Base-by-base conservation (phyloP, 2,113 vertebrate species). In the Lophura nycthemera region DNA sequence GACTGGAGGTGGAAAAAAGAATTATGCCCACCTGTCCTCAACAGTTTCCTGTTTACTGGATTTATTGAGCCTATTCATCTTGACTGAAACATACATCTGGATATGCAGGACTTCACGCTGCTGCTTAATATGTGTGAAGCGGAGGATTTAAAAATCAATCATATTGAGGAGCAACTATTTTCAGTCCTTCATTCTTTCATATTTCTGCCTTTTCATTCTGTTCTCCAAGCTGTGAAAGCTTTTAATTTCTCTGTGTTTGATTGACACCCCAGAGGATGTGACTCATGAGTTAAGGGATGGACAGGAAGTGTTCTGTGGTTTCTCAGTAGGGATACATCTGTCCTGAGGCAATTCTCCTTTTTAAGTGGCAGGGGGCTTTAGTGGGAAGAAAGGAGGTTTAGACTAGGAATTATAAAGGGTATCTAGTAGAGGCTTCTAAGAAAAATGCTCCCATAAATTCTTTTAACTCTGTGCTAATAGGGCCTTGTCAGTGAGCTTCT, bases 291-390 rank as follows among this genome's bases (percentile, higher is more conserved):
- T 14, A 78, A 69, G 59, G 54, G 57, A 86, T 72, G 90, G 94
- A 84, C 70, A 61, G 6, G 3, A 93, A 77, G 79, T 48, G 36
- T 78, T 94, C 52, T 72, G 34, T 0, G 2, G 57, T 77, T 65
- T 83, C 89, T 92, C 91, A 94, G 57, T 81, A 75, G 89, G 95
- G 76, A 81, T 83, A 81, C 36, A 13, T 71, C 88, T 93, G 70
- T 90, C 93, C 86, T 54, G 57, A 97, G 90, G 94, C 93, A 27
- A 18, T 84, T 88, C 27, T 91, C n/a, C 76, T 94, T 95, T 95
- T 91, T 32, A 95, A 90, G 80, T 91, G 67, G 79, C 73, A 86
- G 91, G 86, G 76, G 73, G 59, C 38, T 93, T 92, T 42, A 86
- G 27, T 45, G 70, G 72, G 85, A 95, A 91, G 42, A 93, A 95